phyloP scores from a whole-genome alignment of 1,140 invertebrate species.

The Vollenhovia emeryi region DNA sequence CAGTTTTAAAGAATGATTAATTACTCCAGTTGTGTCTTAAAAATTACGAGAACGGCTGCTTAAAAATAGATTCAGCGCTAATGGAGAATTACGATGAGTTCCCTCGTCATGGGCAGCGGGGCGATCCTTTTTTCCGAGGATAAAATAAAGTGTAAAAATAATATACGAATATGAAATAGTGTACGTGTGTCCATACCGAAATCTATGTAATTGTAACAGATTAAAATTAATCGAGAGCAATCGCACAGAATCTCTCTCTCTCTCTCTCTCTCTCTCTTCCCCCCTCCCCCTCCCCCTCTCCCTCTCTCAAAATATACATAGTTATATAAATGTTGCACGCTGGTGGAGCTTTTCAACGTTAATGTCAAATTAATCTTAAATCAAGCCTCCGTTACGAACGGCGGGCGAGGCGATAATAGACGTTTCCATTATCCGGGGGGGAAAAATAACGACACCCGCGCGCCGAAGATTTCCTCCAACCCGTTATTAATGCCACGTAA shows the following conservation, averaged over 20 bases:
- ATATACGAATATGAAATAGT: not conserved
- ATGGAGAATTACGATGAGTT: slow-evolving; percentile 43
- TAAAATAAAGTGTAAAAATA: not conserved
- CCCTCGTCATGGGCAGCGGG: not conserved
- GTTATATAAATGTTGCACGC: not conserved
- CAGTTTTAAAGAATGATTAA: slow-evolving; percentile 27
- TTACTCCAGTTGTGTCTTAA: slow-evolving; percentile 31
- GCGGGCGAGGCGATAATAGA: not conserved
- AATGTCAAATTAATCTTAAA: slow-evolving; percentile 1
- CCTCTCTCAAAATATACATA: not conserved
- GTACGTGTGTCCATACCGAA: not conserved
- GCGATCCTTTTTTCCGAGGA: not conserved
- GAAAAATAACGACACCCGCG: slow-evolving; percentile 5
- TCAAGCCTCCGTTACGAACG: not conserved
- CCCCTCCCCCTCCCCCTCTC: no score
- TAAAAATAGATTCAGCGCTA: slow-evolving; percentile 49
- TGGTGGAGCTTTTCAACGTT: not conserved
- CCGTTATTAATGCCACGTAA: slow-evolving; percentile 40
- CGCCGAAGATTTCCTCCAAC: not conserved
- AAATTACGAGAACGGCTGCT: slow-evolving; percentile 21
- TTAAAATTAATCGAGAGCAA: slow-evolving; percentile 2
- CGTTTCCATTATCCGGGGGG: slow-evolving; percentile 7
- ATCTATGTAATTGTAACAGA: slow-evolving; percentile 8
- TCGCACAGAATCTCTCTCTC: no score
- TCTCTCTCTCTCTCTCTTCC: no score